Evolutionary conservation across 2,797 vertebrate genomes (phyloP).

Genomic region (Spinus pinus): DNA sequence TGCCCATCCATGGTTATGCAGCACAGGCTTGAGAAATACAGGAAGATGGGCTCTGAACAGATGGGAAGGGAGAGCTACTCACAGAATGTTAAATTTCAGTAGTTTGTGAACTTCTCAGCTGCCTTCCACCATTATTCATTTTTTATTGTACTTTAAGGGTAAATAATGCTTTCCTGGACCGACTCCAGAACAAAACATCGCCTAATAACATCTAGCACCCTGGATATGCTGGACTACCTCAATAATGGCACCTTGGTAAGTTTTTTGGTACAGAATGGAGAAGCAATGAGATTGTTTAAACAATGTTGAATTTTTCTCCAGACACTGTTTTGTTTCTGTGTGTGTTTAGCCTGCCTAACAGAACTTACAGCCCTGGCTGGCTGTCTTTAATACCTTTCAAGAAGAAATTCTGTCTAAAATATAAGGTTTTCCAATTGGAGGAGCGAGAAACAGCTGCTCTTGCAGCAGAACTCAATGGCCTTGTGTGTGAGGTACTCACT

Average conservation of each 20-base stretch:
- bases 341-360: constrained; percentile 46
- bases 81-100: neutral
- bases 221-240: neutral
- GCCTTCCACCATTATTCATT: constrained; percentile 18
- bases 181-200: constrained; percentile 70
- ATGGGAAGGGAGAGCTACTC: neutral
- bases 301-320: neutral
- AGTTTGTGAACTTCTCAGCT: constrained; percentile 2
- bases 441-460: constrained; percentile 12
- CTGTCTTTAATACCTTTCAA: neutral
- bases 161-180: constrained; percentile 86
- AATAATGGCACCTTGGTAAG: constrained; percentile 45
- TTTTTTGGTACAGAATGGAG: constrained; percentile 30
- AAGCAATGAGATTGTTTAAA: neutral
- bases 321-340: neutral
- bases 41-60: neutral
- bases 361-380: neutral
- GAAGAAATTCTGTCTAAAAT: constrained; percentile 19
- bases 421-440: neutral
- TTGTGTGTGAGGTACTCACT: neutral
- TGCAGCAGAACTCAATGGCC: constrained; percentile 8
- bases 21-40: neutral
- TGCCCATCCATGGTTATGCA: neutral
- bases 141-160: constrained; percentile 77
- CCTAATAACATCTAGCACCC: neutral